phyloP scores from a whole-genome alignment of 2,888 invertebrate species.

The Capitulum mitella region DNA sequence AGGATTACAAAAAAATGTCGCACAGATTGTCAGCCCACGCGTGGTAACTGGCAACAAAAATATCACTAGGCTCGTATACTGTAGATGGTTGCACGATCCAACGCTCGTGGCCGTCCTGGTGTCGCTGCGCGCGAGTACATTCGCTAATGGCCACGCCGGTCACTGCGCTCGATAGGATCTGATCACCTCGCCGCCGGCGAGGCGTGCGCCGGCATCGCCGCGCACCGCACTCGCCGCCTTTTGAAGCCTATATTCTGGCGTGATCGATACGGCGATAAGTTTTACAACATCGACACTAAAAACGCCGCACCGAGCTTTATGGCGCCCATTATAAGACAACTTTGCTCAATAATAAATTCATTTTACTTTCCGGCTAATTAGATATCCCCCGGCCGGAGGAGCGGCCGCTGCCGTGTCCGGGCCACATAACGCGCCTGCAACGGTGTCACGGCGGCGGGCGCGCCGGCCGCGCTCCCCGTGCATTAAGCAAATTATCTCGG shows the following conservation, averaged over 20 bases:
- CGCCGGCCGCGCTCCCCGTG: not conserved
- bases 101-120: too few species aligned
- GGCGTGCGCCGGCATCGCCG: too few species aligned
- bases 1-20: too few species aligned
- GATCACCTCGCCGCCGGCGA: too few species aligned
- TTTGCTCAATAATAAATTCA: slow-evolving; percentile 16
- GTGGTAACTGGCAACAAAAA: too few species aligned
- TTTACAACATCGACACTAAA: slow-evolving; percentile 17
- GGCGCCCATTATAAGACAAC: slow-evolving; percentile 4
- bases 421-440: not conserved
- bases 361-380: slow-evolving; percentile 9
- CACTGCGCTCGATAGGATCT: too few species aligned
- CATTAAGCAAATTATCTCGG: slow-evolving; percentile 23
- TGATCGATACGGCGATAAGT: slow-evolving; percentile 6
- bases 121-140: too few species aligned
- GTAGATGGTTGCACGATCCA: too few species aligned
- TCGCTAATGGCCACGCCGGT: too few species aligned
- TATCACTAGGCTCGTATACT: too few species aligned
- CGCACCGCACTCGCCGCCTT: too few species aligned
- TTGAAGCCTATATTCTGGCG: not conserved
- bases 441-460: not conserved
- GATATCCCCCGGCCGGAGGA: not conserved
- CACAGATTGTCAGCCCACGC: too few species aligned
- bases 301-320: not conserved
- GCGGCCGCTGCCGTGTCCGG: not conserved